Evolutionary conservation across 2,113 vertebrate genomes (phyloP).

Genomic region (Vireo altiloquus): DNA sequence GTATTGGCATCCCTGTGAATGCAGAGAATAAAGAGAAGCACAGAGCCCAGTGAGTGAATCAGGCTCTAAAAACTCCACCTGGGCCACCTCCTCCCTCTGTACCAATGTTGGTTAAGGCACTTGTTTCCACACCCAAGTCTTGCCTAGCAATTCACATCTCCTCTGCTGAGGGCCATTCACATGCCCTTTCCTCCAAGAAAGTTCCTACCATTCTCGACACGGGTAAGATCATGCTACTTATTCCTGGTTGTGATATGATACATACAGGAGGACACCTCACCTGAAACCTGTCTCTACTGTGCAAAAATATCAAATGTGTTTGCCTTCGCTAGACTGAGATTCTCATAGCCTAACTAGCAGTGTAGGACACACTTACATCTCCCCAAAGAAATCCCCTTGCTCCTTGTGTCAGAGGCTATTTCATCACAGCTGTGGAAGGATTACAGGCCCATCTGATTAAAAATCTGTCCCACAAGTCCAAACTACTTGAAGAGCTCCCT

Average conservation of each 20-base stretch:
- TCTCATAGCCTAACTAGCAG: background rate
- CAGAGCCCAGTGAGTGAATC: accelerated
- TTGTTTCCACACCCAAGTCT: background rate
- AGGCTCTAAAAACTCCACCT: background rate
- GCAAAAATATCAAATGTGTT: background rate
- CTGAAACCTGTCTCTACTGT: background rate
- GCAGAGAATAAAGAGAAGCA: background rate
- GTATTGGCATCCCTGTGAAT: background rate
- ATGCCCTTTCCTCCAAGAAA: background rate
- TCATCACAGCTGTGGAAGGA: background rate
- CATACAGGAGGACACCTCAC: background rate
- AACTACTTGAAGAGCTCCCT: background rate
- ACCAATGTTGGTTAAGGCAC: accelerated
- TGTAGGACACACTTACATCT: background rate
- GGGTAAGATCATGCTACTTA: background rate
- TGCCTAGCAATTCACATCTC: background rate
- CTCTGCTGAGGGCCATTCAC: background rate
- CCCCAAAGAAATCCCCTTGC: background rate
- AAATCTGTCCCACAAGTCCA: background rate
- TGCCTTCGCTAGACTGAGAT: background rate
- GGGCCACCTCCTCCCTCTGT: background rate
- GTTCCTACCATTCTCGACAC: background rate
- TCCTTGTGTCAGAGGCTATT: background rate
- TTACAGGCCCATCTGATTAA: background rate
- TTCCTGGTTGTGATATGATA: background rate